Evolutionary conservation across 2,797 vertebrate species (phyloP).

Genomic region (Cetoscarus ocellatus): DNA sequence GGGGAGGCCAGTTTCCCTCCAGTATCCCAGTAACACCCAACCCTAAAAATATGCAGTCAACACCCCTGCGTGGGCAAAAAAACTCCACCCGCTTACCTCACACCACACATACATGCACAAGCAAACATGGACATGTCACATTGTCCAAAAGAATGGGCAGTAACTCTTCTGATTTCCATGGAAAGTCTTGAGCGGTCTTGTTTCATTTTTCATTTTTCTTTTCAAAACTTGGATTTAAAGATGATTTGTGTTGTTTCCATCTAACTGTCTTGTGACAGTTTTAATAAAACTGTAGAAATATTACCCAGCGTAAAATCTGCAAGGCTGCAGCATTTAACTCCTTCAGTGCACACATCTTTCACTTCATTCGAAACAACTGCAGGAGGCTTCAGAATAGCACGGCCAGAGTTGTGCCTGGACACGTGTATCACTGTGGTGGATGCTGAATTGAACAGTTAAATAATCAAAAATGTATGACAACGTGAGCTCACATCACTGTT

Average conservation of each 20-base stretch:
- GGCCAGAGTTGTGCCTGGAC: too few species aligned
- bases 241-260: too few species aligned
- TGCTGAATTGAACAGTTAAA: too few species aligned
- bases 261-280: neutral
- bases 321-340: slow-evolving; percentile 21
- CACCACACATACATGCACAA: slow-evolving; percentile 35
- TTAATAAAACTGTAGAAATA: slow-evolving; percentile 18
- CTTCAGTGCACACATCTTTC: too few species aligned
- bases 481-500: too few species aligned
- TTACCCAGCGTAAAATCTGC: slow-evolving; percentile 25
- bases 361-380: too few species aligned
- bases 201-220: slow-evolving; percentile 46
- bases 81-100: slow-evolving; percentile 72
- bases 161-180: slow-evolving; percentile 46
- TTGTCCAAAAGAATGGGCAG: slow-evolving; percentile 55
- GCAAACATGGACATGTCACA: slow-evolving; percentile 9
- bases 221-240: neutral
- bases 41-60: slow-evolving; percentile 64
- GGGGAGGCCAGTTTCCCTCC: slow-evolving; percentile 9
- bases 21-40: slow-evolving; percentile 42
- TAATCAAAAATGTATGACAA: too few species aligned
- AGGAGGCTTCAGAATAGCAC: too few species aligned
- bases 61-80: slow-evolving; percentile 65
- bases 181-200: slow-evolving; percentile 62
- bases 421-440: too few species aligned